Percentiles rank a stretch among this genome's conserved stretches.
Conservation (phyloP, 2,113 vertebrate species). For the Bubalus kerabau region DNA sequence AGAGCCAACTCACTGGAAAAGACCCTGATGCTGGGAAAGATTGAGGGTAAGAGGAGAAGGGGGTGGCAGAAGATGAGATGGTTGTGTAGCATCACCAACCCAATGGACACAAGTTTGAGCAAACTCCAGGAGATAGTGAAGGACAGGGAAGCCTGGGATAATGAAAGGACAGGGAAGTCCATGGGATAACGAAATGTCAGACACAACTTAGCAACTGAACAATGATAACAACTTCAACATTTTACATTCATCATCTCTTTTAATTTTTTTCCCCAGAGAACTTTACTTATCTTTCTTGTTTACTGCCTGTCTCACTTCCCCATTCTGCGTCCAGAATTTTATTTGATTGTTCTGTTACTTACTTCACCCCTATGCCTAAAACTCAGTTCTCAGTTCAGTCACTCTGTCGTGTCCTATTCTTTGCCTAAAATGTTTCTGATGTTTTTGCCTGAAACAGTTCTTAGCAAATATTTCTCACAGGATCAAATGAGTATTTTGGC, state of each 20-base stretch:
- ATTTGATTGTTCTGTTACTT: not conserved
- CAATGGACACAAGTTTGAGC: not conserved
- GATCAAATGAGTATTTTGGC: not conserved
- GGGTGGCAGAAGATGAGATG: not conserved
- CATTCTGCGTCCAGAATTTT: not conserved
- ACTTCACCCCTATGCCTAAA: not conserved
- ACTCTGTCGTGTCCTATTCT: not conserved
- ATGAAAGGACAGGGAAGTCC: not conserved
- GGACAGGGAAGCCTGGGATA: not conserved
- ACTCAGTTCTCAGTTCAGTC: not conserved
- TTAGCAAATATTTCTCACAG: not conserved
- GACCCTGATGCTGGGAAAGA: not conserved
- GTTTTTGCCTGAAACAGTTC: not conserved
- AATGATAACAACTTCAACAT: not conserved
- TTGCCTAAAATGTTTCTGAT: not conserved
- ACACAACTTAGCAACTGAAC: not conserved
- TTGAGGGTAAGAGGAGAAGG: not conserved
- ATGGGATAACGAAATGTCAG: rapidly evolving
- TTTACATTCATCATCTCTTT: not conserved
- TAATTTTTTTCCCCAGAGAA: not conserved
- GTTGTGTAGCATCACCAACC: not conserved
- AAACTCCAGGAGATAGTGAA: not conserved
- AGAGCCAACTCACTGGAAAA: not conserved
- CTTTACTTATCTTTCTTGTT: not conserved
- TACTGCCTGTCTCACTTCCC: not conserved